Evolutionary conservation across 2,113 vertebrate genomes (phyloP).

Genomic region (Rhineura floridana): DNA sequence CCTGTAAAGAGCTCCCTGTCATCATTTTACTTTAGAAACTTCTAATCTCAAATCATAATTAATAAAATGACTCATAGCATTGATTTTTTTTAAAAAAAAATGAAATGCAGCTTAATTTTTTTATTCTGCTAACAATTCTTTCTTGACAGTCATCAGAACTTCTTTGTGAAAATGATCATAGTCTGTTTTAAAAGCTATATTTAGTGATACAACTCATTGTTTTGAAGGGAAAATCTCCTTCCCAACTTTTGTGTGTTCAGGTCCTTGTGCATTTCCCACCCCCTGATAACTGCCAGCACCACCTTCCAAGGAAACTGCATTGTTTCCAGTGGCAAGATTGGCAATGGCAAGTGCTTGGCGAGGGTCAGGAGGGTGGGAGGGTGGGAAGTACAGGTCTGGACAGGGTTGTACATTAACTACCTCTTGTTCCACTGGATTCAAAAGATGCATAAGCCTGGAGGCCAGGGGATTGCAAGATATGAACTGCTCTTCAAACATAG

Average conservation of each 20-base stretch:
- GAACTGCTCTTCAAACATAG: not conserved
- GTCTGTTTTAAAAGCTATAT: constrained; percentile 25
- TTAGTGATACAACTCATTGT: not conserved
- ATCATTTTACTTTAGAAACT: constrained; percentile 44
- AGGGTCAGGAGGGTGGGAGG: not conserved
- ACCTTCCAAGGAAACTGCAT: not conserved
- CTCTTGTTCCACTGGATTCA: not conserved
- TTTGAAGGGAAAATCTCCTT: not conserved
- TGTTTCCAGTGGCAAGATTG: not conserved
- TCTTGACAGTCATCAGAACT: constrained; percentile 36
- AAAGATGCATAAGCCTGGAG: not conserved
- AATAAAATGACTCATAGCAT: constrained; percentile 29
- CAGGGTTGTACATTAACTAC: not conserved
- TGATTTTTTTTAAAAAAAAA: constrained; percentile 24
- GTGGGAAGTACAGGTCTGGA: not conserved
- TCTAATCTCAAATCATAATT: constrained; percentile 52
- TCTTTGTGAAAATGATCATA: constrained; percentile 12
- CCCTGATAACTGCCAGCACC: not conserved
- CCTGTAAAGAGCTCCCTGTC: constrained; percentile 33
- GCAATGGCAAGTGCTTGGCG: too few relatives aligned
- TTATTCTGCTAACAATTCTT: constrained; percentile 36
- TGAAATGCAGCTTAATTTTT: constrained; percentile 25
- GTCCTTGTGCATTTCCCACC: not conserved
- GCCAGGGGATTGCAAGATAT: not conserved
- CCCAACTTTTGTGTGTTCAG: not conserved